phyloP scores from a whole-genome alignment of 2,888 invertebrate species.

The Sinhomidia bicolor region DNA sequence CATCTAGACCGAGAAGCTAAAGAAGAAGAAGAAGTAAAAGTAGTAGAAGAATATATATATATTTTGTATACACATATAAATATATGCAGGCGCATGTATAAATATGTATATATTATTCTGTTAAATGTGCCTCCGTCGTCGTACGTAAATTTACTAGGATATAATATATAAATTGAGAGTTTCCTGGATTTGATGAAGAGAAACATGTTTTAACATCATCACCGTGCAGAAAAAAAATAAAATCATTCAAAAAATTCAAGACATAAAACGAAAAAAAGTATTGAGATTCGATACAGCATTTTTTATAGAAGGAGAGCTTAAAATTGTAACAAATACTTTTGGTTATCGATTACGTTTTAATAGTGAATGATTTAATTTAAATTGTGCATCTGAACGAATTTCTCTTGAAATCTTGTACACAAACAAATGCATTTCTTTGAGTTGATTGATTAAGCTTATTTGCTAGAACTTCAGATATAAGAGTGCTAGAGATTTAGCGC shows the following conservation, averaged over 20 bases:
- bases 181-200: neutral
- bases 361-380: neutral
- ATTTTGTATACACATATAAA: neutral
- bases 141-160: too few species aligned
- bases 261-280: neutral
- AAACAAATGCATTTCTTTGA: too few species aligned
- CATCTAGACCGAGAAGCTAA: constrained; percentile 56
- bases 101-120: constrained; percentile 2
- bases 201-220: neutral
- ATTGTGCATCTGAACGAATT: constrained; percentile 39
- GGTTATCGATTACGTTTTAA: neutral
- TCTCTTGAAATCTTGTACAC: neutral
- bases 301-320: constrained; percentile 11
- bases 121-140: too few species aligned
- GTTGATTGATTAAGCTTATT: too few species aligned
- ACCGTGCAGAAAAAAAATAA: constrained; percentile 12
- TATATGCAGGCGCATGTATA: neutral
- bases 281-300: neutral
- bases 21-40: neutral
- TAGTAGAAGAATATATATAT: neutral
- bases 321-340: neutral
- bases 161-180: neutral
- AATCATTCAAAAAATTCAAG: neutral
- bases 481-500: neutral
- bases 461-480: too few species aligned